Conservation (phyloP, 1,140 invertebrate species). For the Psilanteris sp. region DNA sequence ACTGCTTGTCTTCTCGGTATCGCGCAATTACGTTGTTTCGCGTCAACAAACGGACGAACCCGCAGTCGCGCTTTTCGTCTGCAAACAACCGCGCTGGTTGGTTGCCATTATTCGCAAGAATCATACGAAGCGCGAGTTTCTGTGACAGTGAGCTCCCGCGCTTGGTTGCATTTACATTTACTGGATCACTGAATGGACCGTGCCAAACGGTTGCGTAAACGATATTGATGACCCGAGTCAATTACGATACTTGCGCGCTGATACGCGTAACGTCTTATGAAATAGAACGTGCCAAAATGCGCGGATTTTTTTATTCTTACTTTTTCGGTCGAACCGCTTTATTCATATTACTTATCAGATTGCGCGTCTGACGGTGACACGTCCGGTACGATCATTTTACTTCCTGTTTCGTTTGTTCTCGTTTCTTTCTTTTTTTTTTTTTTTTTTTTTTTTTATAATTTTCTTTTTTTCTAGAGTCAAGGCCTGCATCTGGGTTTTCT, state of each 20-base stretch:
- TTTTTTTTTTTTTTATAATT: no score
- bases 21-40: no score
- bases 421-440: no score
- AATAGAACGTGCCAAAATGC: constrained; percentile 31
- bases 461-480: no score
- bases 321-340: constrained; percentile 1
- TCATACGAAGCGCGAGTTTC: no score
- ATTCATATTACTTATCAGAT: constrained; percentile 21
- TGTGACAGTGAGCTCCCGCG: neutral
- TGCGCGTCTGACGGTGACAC: constrained; percentile 3
- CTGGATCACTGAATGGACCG: constrained; percentile 33
- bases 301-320: no score
- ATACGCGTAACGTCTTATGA: constrained; percentile 39
- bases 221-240: constrained; percentile 45
- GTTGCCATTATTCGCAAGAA: constrained; percentile 1
- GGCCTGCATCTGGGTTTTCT: no score
- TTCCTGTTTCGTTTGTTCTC: constrained; percentile 12
- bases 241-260: constrained; percentile 12
- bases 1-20: no score
- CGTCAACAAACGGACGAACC: no score
- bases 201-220: constrained; percentile 14
- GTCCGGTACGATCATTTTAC: constrained; percentile 10
- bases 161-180: constrained; percentile 28
- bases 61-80: no score
- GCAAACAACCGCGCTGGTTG: no score